Evolutionary conservation across 2,797 vertebrate genomes (phyloP).

Genomic region (Oreochromis mossambicus): DNA sequence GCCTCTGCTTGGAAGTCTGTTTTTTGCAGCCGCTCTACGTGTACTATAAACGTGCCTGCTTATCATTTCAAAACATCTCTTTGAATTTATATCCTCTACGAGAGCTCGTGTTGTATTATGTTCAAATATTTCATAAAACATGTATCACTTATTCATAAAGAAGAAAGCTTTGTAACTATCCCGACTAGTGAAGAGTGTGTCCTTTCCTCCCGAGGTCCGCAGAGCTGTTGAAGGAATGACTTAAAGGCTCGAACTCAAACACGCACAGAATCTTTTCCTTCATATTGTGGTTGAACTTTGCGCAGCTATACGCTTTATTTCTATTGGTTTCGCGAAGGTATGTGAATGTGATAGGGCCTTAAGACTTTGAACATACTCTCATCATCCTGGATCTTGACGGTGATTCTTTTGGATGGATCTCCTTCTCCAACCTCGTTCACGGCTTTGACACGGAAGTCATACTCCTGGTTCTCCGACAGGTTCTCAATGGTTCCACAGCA

Average conservation of each 20-base stretch:
- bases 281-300: not conserved
- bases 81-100: not conserved
- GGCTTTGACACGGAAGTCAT: slow-evolving; percentile 93
- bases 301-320: not conserved
- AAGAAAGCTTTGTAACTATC: not conserved
- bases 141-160: not conserved
- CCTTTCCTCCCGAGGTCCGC: not conserved
- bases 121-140: not conserved
- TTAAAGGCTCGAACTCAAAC: not conserved
- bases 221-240: not conserved
- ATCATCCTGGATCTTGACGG: slow-evolving; percentile 88
- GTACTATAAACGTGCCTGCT: not conserved
- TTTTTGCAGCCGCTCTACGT: not conserved
- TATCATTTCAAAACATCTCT: not conserved
- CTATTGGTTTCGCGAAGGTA: not conserved
- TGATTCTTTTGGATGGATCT: slow-evolving; percentile 86
- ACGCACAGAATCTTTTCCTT: not conserved
- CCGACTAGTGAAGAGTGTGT: not conserved
- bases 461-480: slow-evolving; percentile 89
- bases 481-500: slow-evolving; percentile 81
- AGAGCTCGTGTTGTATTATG: not conserved
- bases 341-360: not conserved
- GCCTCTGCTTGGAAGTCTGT: not conserved
- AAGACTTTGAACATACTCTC: slow-evolving; percentile 78
- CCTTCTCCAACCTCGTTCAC: slow-evolving; percentile 90